Base-by-base conservation (phyloP, 2,113 vertebrate species). In the Peromyscus leucopus region DNA sequence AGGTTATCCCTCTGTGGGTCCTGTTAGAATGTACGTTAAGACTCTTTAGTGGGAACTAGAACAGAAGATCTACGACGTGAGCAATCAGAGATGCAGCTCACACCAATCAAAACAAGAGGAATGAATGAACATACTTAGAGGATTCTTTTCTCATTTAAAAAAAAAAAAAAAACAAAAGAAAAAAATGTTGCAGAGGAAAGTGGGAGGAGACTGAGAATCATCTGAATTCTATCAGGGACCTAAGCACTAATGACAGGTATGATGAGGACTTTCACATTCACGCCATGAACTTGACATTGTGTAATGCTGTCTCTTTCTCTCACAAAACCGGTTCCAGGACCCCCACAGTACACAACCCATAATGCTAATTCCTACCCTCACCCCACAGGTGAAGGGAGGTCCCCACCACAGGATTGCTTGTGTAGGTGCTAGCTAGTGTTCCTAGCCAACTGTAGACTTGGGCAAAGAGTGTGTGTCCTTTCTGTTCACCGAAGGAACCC, bases 31-130 rank as follows among this genome's bases (percentile, higher is more conserved):
- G 87, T 2, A 17, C 8, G 24, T 24, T 42, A 48, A 7, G 5
- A 75, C 59, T 90, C 75, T 96, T 19, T 46, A 48, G 84, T 76
- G 57, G 93, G 91, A 93, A 94, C 7, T 31, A 72, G 61, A 75
- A 33, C 19, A 46, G 42, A 92, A 89, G 82, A 8, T 46, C 46
- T 76, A 42, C 46, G 71, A 76, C 72, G 61, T 46, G 48, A 85
- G 22, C 15, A 57, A 57, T n/a, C 78, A 89, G 75, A 93, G 42
- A 67, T 39, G 26, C 63, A 91, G 24, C 80, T 55, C 78, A 92
- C 96, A 89, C 48, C 84, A 13, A 10, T n/a, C 71, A 72, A 19
- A 72, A 72, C 36, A 72, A 80, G 65, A 84, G 12, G 17, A 92
- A 80, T 12, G 8, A 89, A 88, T 31, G 84, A 59, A 31, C 24